These are phyloP conservation scores for Lophura nycthemera DNA, from an alignment of 2,113 vertebrate genomes.

Conservation along the genomic window DNA sequence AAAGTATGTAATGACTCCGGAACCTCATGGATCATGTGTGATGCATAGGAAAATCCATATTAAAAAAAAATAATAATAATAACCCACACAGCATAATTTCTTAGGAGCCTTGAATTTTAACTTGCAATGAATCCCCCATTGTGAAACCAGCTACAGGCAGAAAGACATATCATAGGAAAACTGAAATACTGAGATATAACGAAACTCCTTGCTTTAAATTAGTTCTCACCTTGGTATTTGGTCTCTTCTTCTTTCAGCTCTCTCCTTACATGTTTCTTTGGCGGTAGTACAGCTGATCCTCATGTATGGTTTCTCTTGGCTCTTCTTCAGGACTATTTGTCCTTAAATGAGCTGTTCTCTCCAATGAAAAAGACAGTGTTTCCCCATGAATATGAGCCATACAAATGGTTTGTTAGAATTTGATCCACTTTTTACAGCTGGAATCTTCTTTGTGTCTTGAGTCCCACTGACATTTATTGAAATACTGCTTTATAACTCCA, in stretches of 20 bases:
- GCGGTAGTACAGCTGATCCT: not conserved
- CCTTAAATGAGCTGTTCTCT: not conserved
- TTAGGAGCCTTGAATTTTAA: constrained; percentile 4
- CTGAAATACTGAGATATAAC: not conserved
- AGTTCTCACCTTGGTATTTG: not conserved
- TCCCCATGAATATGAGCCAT: not conserved
- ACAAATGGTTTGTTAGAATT: not conserved
- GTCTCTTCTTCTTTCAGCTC: not conserved
- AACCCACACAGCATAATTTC: not conserved
- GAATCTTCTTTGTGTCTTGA: not conserved
- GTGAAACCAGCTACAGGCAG: not conserved
- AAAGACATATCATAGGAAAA: not conserved
- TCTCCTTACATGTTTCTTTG: not conserved
- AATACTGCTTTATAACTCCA: not conserved
- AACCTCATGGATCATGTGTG: not conserved
- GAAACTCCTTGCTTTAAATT: not conserved
- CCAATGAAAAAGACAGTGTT: not conserved
- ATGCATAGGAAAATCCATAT: not conserved
- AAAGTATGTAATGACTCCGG: not conserved
- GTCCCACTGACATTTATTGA: not conserved
- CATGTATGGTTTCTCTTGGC: not conserved
- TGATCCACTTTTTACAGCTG: not conserved
- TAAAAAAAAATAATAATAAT: not conserved
- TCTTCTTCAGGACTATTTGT: not conserved
- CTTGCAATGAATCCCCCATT: not conserved